Conservation (phyloP, 1,140 invertebrate genomes). For the Danaus plexippus region DNA sequence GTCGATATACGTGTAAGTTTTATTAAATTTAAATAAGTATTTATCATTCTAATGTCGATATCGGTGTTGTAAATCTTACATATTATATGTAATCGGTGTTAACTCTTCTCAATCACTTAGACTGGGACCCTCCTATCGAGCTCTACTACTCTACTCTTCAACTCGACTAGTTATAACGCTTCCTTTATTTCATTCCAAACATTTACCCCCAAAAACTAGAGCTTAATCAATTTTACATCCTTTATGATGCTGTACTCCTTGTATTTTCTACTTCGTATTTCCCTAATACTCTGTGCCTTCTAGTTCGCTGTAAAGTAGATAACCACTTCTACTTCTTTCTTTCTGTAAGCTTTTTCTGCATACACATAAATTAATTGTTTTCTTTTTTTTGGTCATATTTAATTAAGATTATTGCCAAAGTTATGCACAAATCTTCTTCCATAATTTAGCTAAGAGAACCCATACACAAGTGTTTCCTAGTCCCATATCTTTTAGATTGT, state of each 20-base stretch:
- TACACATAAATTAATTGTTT: slow-evolving; percentile 13
- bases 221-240: slow-evolving; percentile 23
- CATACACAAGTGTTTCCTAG: slow-evolving; percentile 38
- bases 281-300: slow-evolving; percentile 66
- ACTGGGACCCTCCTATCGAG: slow-evolving; percentile 10
- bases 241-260: background rate
- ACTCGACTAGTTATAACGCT: too few relatives aligned
- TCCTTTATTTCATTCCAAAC: too few relatives aligned
- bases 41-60: slow-evolving; percentile 35
- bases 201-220: slow-evolving; percentile 8
- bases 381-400: slow-evolving; percentile 15
- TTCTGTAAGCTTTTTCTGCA: slow-evolving; percentile 14
- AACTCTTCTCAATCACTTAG: slow-evolving; percentile 19
- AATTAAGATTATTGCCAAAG: slow-evolving; percentile 18
- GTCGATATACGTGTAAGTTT: slow-evolving; percentile 39
- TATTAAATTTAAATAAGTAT: slow-evolving; percentile 35
- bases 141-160: background rate
- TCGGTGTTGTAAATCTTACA: slow-evolving; percentile 40
- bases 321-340: slow-evolving; percentile 16
- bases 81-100: slow-evolving; percentile 25
- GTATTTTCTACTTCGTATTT: slow-evolving; percentile 34
- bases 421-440: slow-evolving; percentile 23
- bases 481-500: slow-evolving; percentile 35
- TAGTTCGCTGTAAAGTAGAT: slow-evolving; percentile 56
- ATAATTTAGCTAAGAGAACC: slow-evolving; percentile 24